Base-by-base conservation (phyloP, 1,140 invertebrate species). In the Drosophila azteca region DNA sequence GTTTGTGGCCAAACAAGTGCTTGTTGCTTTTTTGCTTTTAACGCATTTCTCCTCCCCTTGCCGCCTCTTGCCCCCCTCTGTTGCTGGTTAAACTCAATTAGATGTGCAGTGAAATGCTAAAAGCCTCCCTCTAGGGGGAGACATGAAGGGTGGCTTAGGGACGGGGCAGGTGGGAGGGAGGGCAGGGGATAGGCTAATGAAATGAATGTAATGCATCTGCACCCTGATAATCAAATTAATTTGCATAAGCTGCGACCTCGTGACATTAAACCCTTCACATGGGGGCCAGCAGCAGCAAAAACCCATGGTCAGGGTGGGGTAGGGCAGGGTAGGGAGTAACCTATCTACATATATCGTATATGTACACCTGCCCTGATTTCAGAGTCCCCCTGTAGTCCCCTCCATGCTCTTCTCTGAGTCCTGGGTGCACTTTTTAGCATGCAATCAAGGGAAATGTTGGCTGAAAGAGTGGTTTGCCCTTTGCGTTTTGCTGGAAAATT, bases 191-290 rank as follows among this genome's bases (percentile, higher is more conserved):
- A 51, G 48, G 39, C 66, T 83, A 84, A 79, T 76, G 45, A 79
- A 85, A 77, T 77, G 73, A 84, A 69, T 85, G 81, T 73, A 80
- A 54, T 43, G 50, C 57, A 78, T 55, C 61, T 50, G 52, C 45
- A 60, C 54, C 15, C 52, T 75, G 82, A 82, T 85, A 88, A 85
- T 87, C 65, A 68, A 85, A 75, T 85, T 74, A 81, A 85, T 82
- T 85, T 87, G 58, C 77, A 85, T 84, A 84, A 64, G 60, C 63
- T 35, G 52, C 65, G 59, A 67, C 70, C 54, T 65, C 77, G 54
- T 79, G 77, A 79, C 77, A 75, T 79, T 79, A 60, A 69, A 59
- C 53, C 41, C 20, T 46, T 24, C 20, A 31, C 50, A 45, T 31
- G 15, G 9, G 58, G 44, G 4, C 24, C 11, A 9, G 44, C 44